Evolutionary conservation across 2,113 vertebrate species (phyloP).

Genomic region (Platysternon megacephalum): DNA sequence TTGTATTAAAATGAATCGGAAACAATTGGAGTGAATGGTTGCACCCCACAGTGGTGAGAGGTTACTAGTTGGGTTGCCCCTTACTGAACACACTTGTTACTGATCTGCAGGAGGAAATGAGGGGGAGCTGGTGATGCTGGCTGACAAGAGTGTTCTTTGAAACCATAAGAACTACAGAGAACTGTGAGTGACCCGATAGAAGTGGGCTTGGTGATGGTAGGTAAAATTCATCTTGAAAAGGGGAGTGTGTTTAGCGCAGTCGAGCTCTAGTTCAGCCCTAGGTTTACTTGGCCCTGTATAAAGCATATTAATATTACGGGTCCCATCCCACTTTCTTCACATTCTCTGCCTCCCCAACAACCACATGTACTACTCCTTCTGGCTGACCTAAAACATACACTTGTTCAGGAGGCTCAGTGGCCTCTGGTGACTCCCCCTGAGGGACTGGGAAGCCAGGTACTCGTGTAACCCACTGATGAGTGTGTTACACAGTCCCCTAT

Average conservation of each 20-base stretch:
- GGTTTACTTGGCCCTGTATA: not conserved
- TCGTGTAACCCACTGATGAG: fast-evolving
- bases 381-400: not conserved
- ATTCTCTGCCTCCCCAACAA: not conserved
- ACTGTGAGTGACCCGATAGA: not conserved
- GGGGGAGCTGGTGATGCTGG: not conserved
- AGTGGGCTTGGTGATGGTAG: not conserved
- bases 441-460: not conserved
- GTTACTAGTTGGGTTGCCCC: not conserved
- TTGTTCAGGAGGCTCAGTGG: not conserved
- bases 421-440: fast-evolving
- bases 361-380: not conserved
- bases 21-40: not conserved
- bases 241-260: not conserved
- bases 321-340: not conserved
- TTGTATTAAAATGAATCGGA: not conserved
- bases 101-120: not conserved
- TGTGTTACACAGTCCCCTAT: not conserved
- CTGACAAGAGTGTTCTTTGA: not conserved
- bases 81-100: not conserved
- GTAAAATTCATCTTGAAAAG: not conserved
- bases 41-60: not conserved
- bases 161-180: not conserved
- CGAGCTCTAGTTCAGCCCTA: not conserved
- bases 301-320: not conserved